These are phyloP conservation scores for Drosophila suboccidentalis DNA, from an alignment of 2,888 invertebrate species.

Conservation along the genomic window DNA sequence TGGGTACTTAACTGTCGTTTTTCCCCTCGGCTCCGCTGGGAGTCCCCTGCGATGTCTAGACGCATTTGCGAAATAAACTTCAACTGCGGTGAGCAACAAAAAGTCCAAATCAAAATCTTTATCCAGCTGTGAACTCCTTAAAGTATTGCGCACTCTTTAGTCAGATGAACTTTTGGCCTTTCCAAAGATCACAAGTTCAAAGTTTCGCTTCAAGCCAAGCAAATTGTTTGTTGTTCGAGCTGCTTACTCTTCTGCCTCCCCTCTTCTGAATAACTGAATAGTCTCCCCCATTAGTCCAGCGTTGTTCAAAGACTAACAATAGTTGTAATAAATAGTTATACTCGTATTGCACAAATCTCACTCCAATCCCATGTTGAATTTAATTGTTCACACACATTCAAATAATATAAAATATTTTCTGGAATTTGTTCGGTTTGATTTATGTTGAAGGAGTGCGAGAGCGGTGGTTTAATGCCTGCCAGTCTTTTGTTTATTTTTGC, in stretches of 20 bases:
- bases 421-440: slow-evolving; percentile 19
- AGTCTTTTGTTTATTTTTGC: slow-evolving; percentile 49
- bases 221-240: slow-evolving; percentile 26
- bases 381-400: slow-evolving; percentile 20
- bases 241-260: neutral
- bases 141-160: slow-evolving; percentile 15
- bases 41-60: slow-evolving; percentile 37
- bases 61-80: slow-evolving; percentile 42
- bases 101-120: slow-evolving; percentile 36
- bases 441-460: slow-evolving; percentile 25
- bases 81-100: slow-evolving; percentile 46
- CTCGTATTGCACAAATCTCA: slow-evolving; percentile 6
- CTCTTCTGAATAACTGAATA: neutral
- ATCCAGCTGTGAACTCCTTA: slow-evolving; percentile 44
- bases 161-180: slow-evolving; percentile 21
- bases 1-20: slow-evolving; percentile 20
- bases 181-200: slow-evolving; percentile 30
- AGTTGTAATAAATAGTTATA: slow-evolving; percentile 11
- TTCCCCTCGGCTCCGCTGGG: neutral
- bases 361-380: slow-evolving; percentile 6
- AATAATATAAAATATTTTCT: slow-evolving; percentile 11
- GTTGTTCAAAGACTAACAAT: neutral
- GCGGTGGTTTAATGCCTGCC: slow-evolving; percentile 20
- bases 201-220: slow-evolving; percentile 12
- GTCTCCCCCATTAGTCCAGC: neutral